Evolutionary conservation across 2,888 invertebrate species (phyloP).

Genomic region (Rhingia campestris): DNA sequence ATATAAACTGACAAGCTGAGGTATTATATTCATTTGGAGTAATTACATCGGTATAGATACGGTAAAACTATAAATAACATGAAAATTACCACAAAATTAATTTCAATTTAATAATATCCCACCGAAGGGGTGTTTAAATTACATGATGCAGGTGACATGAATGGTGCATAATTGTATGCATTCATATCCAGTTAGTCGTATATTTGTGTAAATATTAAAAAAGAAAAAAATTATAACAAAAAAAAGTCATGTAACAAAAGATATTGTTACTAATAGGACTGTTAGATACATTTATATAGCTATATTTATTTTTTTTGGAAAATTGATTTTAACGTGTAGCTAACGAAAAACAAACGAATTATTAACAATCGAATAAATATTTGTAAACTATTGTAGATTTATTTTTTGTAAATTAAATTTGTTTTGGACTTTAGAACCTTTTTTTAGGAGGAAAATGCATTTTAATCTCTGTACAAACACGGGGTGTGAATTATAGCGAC

Average conservation of each 20-base stretch:
- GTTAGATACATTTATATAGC: neutral
- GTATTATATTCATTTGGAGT: slow-evolving; percentile 56
- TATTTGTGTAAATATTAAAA: slow-evolving; percentile 5
- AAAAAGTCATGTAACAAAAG: neutral
- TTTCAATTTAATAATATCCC: slow-evolving; percentile 60
- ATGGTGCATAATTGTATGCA: neutral
- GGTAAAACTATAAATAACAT: slow-evolving; percentile 17
- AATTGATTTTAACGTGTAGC: slow-evolving; percentile 1
- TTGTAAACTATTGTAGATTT: neutral
- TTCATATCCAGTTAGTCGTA: too few relatives aligned
- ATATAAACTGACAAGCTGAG: slow-evolving; percentile 1
- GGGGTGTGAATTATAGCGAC: slow-evolving; percentile 50
- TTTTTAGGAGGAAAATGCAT: slow-evolving; percentile 24
- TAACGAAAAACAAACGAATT: slow-evolving; percentile 9
- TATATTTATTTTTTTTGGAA: neutral
- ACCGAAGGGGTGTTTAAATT: slow-evolving; percentile 17
- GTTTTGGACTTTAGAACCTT: slow-evolving; percentile 27
- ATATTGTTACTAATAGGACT: slow-evolving; percentile 1
- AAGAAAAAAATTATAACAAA: neutral
- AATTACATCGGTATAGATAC: slow-evolving; percentile 44
- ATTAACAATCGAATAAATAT: slow-evolving; percentile 34
- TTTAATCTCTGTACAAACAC: slow-evolving; percentile 46
- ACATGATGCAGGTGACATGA: slow-evolving; percentile 15
- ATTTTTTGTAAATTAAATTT: neutral
- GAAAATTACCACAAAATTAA: slow-evolving; percentile 51